These are phyloP conservation scores for Porphyrio hochstetteri DNA, from an alignment of 2,113 vertebrate species.

Conservation along the genomic window DNA sequence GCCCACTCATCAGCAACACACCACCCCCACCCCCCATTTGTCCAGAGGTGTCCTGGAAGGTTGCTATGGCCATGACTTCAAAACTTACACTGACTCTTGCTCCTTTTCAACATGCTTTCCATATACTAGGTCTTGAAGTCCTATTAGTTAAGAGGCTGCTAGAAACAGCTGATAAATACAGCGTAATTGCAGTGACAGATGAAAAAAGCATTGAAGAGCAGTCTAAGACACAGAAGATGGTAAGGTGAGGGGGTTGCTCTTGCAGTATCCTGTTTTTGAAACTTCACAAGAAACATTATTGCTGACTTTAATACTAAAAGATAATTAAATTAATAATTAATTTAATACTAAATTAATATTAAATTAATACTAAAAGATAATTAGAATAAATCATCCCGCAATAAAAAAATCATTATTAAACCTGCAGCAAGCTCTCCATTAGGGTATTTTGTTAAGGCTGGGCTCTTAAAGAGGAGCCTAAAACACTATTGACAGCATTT, in stretches of 20 bases:
- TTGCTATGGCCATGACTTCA: not conserved
- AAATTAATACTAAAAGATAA: too few species aligned
- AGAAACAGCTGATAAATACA: not conserved
- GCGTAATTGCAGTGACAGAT: not conserved
- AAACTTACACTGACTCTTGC: not conserved
- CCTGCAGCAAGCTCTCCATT: not conserved
- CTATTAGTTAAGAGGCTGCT: not conserved
- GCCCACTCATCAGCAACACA: not conserved
- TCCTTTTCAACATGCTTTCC: not conserved
- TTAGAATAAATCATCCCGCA: conserved; percentile 7
- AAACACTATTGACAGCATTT: not conserved
- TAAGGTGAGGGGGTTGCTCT: not conserved
- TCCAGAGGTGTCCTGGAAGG: not conserved
- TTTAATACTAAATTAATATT: too few species aligned
- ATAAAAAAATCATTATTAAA: not conserved
- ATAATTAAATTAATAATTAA: too few species aligned
- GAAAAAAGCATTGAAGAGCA: not conserved
- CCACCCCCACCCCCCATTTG: not conserved
- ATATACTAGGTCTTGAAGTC: not conserved
- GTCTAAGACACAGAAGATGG: not conserved
- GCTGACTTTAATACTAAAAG: not conserved
- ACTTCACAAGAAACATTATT: conserved; percentile 18
- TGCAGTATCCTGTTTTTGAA: not conserved
- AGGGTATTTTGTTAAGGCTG: not conserved
- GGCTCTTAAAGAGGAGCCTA: not conserved